Conservation (phyloP, 2,888 invertebrate species). For the Ophraella communa region DNA sequence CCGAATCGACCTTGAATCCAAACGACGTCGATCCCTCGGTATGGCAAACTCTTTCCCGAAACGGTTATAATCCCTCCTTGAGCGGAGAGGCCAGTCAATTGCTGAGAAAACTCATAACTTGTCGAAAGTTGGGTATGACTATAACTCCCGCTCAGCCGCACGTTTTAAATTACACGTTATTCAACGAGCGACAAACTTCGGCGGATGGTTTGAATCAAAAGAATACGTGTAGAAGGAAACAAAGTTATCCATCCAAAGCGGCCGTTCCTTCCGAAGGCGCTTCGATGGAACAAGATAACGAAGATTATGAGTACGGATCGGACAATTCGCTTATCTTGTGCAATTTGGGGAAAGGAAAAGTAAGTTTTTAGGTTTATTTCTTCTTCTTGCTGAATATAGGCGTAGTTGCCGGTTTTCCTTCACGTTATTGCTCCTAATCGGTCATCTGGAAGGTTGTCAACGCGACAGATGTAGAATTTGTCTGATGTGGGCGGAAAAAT, state of each 20-base stretch:
- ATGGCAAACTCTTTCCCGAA: constrained; percentile 67
- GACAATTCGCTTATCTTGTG: constrained; percentile 58
- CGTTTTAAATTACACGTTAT: constrained; percentile 44
- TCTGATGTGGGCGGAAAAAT: too few relatives aligned
- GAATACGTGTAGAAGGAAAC: constrained; percentile 76
- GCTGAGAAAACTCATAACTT: constrained; percentile 77
- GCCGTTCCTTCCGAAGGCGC: constrained; percentile 43
- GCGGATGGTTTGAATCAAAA: not conserved
- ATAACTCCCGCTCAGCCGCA: constrained; percentile 63
- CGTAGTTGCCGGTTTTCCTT: too few relatives aligned
- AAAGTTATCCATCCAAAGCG: constrained; percentile 80
- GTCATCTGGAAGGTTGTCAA: too few relatives aligned
- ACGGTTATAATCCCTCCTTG: constrained; percentile 60
- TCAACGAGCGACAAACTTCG: constrained; percentile 28
- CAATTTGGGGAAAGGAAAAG: constrained; percentile 55
- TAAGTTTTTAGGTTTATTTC: constrained; percentile 31
- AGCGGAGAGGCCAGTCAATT: constrained; percentile 79
- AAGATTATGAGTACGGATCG: constrained; percentile 48
- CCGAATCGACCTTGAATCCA: constrained; percentile 54
- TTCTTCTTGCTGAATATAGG: too few relatives aligned
- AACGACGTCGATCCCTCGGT: constrained; percentile 58
- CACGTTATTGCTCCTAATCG: too few relatives aligned
- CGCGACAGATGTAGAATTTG: too few relatives aligned
- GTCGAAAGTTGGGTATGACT: constrained; percentile 73
- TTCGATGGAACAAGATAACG: constrained; percentile 34